These are phyloP conservation scores for Limenitis camilla DNA, from an alignment of 2,888 invertebrate genomes.

Conservation along the genomic window DNA sequence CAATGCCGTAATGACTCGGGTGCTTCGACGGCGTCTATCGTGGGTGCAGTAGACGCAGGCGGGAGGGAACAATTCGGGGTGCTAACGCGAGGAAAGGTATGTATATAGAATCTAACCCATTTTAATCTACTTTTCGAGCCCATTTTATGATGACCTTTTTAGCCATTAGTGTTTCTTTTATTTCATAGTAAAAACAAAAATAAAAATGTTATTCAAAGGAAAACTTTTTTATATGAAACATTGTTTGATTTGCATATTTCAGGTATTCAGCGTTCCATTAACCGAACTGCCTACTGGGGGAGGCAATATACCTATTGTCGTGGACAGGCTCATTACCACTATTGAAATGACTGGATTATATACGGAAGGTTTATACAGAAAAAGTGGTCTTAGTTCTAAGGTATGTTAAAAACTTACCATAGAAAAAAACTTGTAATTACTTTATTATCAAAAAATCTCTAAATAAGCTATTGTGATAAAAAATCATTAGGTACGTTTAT, in stretches of 20 bases:
- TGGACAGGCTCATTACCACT: conserved; percentile 89
- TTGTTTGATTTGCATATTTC: conserved; percentile 10
- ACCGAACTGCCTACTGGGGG: conserved; percentile 82
- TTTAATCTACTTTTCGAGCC: not conserved
- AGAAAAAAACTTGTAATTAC: not conserved
- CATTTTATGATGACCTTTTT: not conserved
- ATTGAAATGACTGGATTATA: conserved; percentile 95
- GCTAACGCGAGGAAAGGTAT: conserved; percentile 54
- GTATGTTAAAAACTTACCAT: conserved; percentile 30
- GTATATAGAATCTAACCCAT: not conserved
- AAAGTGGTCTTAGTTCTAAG: conserved; percentile 90
- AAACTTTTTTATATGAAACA: not conserved
- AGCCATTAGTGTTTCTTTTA: not conserved
- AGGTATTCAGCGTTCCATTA: conserved; percentile 88
- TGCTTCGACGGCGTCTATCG: conserved; percentile 55
- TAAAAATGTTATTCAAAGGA: not conserved
- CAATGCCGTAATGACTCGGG: conserved; percentile 59
- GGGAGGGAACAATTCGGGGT: conserved; percentile 61
- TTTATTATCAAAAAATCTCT: no score
- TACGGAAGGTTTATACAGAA: conserved; percentile 94
- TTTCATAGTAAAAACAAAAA: not conserved
- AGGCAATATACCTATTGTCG: conserved; percentile 88
- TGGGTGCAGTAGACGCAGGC: conserved; percentile 70
- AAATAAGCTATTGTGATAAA: no score
- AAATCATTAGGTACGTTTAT: no score